A percentile compares a stretch with the other conserved stretches of the same genome.
Evolutionary conservation across 2,888 invertebrate species (phyloP).

Genomic region (Melieria picta): DNA sequence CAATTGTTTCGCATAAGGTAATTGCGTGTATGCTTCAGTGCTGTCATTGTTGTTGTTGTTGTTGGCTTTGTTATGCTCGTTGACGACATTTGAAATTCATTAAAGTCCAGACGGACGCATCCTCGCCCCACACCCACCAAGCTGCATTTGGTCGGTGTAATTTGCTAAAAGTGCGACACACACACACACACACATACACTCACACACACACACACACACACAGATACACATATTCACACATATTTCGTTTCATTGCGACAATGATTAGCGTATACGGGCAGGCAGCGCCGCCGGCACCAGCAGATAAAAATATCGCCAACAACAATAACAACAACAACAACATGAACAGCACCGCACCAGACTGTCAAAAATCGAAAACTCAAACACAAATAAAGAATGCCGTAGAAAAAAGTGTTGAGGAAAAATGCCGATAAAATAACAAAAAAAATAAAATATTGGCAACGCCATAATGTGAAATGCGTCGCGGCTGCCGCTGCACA

Average conservation of each 20-base stretch:
- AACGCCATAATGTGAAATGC: slow-evolving; percentile 30
- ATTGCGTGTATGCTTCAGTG: too few species aligned
- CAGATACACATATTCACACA: neutral
- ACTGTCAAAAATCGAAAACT: slow-evolving; percentile 11
- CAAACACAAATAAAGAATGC: slow-evolving; percentile 2
- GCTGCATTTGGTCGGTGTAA: too few species aligned
- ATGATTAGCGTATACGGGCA: slow-evolving; percentile 16
- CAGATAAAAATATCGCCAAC: neutral
- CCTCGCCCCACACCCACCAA: too few species aligned
- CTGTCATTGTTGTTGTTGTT: too few species aligned
- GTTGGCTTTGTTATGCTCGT: too few species aligned
- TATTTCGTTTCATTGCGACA: too few species aligned
- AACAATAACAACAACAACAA: slow-evolving; percentile 22
- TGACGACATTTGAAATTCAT: too few species aligned
- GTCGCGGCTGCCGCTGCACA: slow-evolving; percentile 54
- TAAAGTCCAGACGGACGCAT: too few species aligned
- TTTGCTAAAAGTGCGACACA: neutral
- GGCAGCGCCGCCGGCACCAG: slow-evolving; percentile 26
- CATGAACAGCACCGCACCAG: slow-evolving; percentile 4
- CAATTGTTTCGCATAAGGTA: too few species aligned
- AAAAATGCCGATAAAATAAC: slow-evolving; percentile 11
- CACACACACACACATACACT: neutral
- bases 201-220: neutral
- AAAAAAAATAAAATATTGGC: slow-evolving; percentile 27
- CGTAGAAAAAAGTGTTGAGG: neutral